Conservation (phyloP, 2,888 invertebrate genomes). For the Amphipoea lucens region DNA sequence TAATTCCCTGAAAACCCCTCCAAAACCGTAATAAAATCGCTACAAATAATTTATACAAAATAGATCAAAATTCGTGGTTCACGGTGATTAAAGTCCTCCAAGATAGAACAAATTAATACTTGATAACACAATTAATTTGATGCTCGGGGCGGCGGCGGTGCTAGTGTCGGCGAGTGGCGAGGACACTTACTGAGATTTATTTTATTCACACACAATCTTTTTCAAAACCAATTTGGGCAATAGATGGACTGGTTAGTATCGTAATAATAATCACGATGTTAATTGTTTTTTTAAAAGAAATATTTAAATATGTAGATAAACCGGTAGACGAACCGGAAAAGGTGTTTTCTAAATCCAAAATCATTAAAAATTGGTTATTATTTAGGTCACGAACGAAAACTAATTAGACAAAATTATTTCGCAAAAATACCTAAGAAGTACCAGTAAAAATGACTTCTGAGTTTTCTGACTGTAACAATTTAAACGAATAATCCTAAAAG, state of each 20-base stretch:
- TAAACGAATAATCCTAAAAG: background rate
- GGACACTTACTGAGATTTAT: background rate
- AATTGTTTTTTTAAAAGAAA: background rate
- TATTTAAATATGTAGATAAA: background rate
- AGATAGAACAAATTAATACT: constrained; percentile 88
- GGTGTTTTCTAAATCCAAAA: background rate
- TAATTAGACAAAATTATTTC: background rate
- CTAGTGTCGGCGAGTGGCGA: constrained; percentile 46
- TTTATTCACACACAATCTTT: background rate
- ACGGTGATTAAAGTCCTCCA: constrained; percentile 81
- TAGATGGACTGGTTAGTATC: background rate
- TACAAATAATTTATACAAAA: constrained; percentile 53
- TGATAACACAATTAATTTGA: constrained; percentile 89
- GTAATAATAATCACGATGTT: background rate
- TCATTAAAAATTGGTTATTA: background rate
- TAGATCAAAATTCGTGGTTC: constrained; percentile 59
- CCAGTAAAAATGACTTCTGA: background rate
- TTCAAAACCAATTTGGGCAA: background rate
- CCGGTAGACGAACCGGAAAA: too few species aligned
- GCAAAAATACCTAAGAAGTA: background rate
- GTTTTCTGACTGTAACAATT: background rate
- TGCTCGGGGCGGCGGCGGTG: constrained; percentile 59
- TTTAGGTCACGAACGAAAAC: background rate
- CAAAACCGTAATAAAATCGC: constrained; percentile 31
- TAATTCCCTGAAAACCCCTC: background rate